These are phyloP conservation scores for Neocrepidodera transversa DNA, from an alignment of 2,888 invertebrate genomes.

Conservation along the genomic window DNA sequence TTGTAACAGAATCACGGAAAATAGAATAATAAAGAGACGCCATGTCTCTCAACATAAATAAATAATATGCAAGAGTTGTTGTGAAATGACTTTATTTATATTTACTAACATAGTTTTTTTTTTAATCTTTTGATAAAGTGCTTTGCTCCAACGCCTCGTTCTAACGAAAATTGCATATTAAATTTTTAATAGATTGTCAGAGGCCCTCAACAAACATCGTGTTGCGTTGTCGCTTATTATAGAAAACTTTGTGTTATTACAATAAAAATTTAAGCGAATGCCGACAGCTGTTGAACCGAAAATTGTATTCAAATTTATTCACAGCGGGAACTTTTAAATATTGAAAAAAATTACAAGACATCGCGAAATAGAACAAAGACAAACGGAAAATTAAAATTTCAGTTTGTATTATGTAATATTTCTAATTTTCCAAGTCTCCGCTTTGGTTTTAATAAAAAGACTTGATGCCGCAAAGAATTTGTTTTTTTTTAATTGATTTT, in stretches of 20 bases:
- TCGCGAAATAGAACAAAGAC: constrained; percentile 40
- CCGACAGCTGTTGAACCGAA: constrained; percentile 33
- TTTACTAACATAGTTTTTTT: no score
- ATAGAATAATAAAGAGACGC: no score
- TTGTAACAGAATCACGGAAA: no score
- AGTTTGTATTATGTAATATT: constrained; percentile 36
- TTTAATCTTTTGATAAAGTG: constrained; percentile 3
- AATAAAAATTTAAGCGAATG: constrained; percentile 33
- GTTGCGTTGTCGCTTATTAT: constrained; percentile 1
- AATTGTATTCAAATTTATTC: constrained; percentile 40
- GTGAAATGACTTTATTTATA: no score
- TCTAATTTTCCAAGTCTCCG: constrained; percentile 32
- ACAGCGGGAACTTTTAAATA: constrained; percentile 39
- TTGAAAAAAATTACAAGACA: constrained; percentile 42
- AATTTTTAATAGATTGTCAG: constrained; percentile 12
- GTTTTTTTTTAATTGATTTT: constrained; percentile 28
- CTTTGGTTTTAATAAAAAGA: constrained; percentile 28
- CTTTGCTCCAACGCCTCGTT: not conserved
- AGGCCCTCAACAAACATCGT: constrained; percentile 8
- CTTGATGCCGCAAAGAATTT: constrained; percentile 11
- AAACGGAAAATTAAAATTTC: constrained; percentile 44
- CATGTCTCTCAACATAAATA: no score
- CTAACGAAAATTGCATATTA: constrained; percentile 16
- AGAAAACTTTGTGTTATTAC: constrained; percentile 13
- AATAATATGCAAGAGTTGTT: no score